Evolutionary conservation across 2,113 vertebrate species (phyloP).

Genomic region (Dicaeum eximium): DNA sequence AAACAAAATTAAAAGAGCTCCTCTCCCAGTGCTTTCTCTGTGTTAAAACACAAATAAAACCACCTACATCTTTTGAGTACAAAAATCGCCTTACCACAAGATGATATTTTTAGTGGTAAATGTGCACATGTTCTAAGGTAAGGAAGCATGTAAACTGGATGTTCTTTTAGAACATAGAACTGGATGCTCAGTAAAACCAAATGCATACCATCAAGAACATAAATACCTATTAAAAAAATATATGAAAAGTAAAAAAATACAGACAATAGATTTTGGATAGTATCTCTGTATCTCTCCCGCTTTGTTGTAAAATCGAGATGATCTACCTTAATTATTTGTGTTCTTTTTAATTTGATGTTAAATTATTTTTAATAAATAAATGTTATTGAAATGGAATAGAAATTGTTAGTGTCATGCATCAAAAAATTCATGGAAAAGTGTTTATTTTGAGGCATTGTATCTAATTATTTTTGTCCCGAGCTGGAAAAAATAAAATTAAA

Average conservation of each 20-base stretch:
- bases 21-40: background rate
- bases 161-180: background rate
- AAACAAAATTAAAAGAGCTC: background rate
- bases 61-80: background rate
- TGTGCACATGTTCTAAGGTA: background rate
- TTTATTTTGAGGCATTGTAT: background rate
- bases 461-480: background rate
- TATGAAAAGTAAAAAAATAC: background rate
- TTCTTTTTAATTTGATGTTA: fast-evolving
- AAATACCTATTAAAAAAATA: background rate
- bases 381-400: background rate
- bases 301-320: background rate
- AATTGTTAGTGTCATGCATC: background rate
- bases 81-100: background rate
- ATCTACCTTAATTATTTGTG: background rate
- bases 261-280: background rate
- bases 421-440: background rate
- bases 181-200: background rate
- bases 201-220: background rate
- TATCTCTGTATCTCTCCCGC: background rate
- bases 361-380: background rate
- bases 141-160: background rate
- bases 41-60: background rate
- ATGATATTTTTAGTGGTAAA: background rate
- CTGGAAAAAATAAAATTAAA: background rate